These are phyloP conservation scores for Nematostella vectensis DNA, from an alignment of 92 coral and sea anemone genomes.

Conservation along the genomic window DNA sequence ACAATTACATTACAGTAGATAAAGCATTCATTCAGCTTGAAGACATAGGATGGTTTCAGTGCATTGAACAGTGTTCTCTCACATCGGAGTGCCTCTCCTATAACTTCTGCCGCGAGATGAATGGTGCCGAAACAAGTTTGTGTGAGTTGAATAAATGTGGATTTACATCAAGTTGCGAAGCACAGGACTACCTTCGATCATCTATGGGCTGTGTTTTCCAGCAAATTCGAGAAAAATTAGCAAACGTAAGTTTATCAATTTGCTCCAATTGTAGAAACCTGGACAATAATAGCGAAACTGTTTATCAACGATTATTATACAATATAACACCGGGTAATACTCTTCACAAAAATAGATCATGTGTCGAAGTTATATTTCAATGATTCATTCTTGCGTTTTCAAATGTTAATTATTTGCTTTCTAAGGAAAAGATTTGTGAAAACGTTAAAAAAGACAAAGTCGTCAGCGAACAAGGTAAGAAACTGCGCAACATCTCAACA, in stretches of 20 bases:
- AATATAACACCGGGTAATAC: too few relatives aligned
- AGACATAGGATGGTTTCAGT: slow-evolving; percentile 4
- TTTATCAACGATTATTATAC: too few relatives aligned
- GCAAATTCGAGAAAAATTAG: not conserved
- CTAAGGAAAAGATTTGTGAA: too few relatives aligned
- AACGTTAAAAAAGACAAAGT: too few relatives aligned
- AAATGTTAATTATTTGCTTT: too few relatives aligned
- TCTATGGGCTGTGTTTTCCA: not conserved
- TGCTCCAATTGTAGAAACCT: not conserved
- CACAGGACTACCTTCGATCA: not conserved
- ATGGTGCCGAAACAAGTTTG: not conserved
- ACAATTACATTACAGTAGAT: not conserved
- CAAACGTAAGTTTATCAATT: not conserved
- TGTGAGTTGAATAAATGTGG: not conserved
- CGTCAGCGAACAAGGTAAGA: too few relatives aligned
- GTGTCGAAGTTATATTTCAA: too few relatives aligned
- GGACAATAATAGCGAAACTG: too few relatives aligned
- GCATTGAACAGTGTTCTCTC: not conserved
- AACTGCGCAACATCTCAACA: too few relatives aligned
- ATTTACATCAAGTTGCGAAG: not conserved
- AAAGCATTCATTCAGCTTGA: not conserved
- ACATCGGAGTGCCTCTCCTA: not conserved
- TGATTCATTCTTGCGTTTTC: too few relatives aligned
- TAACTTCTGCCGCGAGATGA: not conserved
- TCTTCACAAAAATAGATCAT: too few relatives aligned